Percentiles rank a stretch among this genome's conserved stretches.
Evolutionary conservation across 30 jellyfish, hydroid and myxozoan species (phyloP).

Genomic region (Haliclystus octoradiatus): DNA sequence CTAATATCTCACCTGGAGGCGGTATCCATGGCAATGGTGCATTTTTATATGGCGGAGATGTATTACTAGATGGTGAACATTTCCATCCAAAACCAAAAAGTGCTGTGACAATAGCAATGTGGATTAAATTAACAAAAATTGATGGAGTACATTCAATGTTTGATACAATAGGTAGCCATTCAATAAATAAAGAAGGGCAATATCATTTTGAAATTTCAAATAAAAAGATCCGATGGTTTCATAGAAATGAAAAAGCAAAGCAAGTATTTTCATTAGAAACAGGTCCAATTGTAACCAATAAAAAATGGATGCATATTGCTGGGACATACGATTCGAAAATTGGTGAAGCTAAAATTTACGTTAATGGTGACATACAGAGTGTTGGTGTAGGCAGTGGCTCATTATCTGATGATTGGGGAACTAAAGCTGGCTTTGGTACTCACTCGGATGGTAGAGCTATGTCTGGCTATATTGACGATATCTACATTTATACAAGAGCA

Average conservation of each 20-base stretch:
- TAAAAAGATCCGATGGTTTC: conserved; percentile 80
- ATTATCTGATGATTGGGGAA: conserved; percentile 79
- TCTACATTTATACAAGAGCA: conserved; percentile 68
- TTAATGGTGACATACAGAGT: conserved; percentile 62
- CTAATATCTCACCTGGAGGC: conserved; percentile 93
- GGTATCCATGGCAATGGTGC: conserved; percentile 97
- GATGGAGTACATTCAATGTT: conserved; percentile 69
- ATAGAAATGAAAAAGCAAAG: conserved; percentile 54
- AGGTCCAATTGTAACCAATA: conserved; percentile 31
- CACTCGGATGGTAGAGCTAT: conserved; percentile 70
- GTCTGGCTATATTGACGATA: conserved; percentile 75
- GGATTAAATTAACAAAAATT: conserved; percentile 73
- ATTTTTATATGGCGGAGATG: conserved; percentile 81
- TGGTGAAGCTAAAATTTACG: conserved; percentile 86
- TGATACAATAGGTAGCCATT: conserved; percentile 58
- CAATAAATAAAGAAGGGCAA: conserved; percentile 48
- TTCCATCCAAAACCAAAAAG: conserved; percentile 79
- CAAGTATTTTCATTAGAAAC: conserved; percentile 61
- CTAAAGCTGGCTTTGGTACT: conserved; percentile 91
- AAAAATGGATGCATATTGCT: conserved; percentile 73
- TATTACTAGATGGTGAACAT: conserved; percentile 64
- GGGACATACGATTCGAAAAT: conserved; percentile 71
- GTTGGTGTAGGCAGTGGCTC: conserved; percentile 80
- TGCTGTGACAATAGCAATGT: conserved; percentile 70
- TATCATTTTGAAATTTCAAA: conserved; percentile 56